Evolutionary conservation across 2,113 vertebrate genomes (phyloP), one percentile per base, ranked within the genome.

Genomic region (Erpornis zantholeuca): DNA sequence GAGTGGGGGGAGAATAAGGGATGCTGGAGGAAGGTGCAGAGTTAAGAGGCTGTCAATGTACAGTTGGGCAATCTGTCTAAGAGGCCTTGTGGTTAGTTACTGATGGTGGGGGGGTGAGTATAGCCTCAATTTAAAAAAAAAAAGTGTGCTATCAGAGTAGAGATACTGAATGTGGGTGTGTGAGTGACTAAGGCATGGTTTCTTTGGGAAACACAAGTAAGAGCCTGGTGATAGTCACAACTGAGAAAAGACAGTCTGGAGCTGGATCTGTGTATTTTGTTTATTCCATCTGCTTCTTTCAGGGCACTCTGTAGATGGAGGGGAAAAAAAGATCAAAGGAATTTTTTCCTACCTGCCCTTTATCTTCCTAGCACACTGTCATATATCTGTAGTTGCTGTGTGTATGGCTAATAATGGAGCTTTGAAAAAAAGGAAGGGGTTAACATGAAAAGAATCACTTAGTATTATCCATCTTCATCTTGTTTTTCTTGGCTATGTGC

Each of bases 311-410:
- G 72, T 22, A 96, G 92, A 93, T 70, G 17, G 4, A 24, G 27
- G 64, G 40, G 38, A 38, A 17, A 69, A 69, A 95, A 94, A 90
- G 82, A 94, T 94, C 85, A 95, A 76, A 96, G 47, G 85, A 52
- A 60, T 63, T 80, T 90, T 88, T 97, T 96, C 78, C 68, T 90
- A 94, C 88, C 85, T 94, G 82, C 47, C 35, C 52, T 91, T 94
- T 88, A 90, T 75, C 88, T 90, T 94, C 68, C 42, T 21, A 68
- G 22, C n/a, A 56, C 27, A 70, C 1, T 0, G 64, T 56, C 36
- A 4, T 64, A 23, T 75, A 82, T 77, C 71, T 90, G 35, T 28
- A 78, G 76, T 35, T 95, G 76, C 31, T 27, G 40, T 21, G 38
- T 65, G 27, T 24, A 38, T 7, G 33, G 64, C 52, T 70, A 73